These are phyloP conservation scores for Drosophila nannoptera DNA, from an alignment of 1,140 invertebrate genomes.

Conservation along the genomic window DNA sequence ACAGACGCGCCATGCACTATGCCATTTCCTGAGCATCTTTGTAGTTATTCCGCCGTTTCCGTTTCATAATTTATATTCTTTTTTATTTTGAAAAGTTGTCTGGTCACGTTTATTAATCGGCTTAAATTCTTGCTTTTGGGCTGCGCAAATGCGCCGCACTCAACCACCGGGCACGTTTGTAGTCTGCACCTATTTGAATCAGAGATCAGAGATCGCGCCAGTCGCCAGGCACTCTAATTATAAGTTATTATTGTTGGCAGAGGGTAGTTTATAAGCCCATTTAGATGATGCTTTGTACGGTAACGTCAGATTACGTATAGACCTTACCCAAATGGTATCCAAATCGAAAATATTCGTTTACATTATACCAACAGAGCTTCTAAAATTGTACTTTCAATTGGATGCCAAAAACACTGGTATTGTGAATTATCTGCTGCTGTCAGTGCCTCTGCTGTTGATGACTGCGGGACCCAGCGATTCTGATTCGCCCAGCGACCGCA, in stretches of 20 bases:
- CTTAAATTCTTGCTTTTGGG: slow-evolving; percentile 42
- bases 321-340: too few species aligned
- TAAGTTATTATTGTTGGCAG: slow-evolving; percentile 1
- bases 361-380: too few species aligned
- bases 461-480: too few species aligned
- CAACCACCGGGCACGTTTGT: slow-evolving; percentile 46
- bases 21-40: slow-evolving; percentile 36
- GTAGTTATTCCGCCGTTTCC: slow-evolving; percentile 37
- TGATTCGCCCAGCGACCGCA: too few species aligned
- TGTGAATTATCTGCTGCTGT: too few species aligned
- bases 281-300: slow-evolving; percentile 1
- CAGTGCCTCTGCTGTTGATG: too few species aligned
- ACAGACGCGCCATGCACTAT: slow-evolving; percentile 2
- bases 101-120: slow-evolving; percentile 73
- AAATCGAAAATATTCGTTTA: too few species aligned
- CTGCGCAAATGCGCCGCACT: slow-evolving; percentile 48
- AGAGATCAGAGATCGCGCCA: slow-evolving; percentile 3
- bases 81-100: slow-evolving; percentile 38
- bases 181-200: slow-evolving; percentile 45
- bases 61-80: slow-evolving; percentile 17
- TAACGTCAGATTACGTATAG: too few species aligned
- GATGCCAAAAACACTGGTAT: too few species aligned
- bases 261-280: slow-evolving; percentile 22
- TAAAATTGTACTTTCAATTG: too few species aligned
- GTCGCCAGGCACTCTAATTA: slow-evolving; percentile 5